Conservation (phyloP, 2,888 invertebrate genomes). For the Sialis fuliginosa region DNA sequence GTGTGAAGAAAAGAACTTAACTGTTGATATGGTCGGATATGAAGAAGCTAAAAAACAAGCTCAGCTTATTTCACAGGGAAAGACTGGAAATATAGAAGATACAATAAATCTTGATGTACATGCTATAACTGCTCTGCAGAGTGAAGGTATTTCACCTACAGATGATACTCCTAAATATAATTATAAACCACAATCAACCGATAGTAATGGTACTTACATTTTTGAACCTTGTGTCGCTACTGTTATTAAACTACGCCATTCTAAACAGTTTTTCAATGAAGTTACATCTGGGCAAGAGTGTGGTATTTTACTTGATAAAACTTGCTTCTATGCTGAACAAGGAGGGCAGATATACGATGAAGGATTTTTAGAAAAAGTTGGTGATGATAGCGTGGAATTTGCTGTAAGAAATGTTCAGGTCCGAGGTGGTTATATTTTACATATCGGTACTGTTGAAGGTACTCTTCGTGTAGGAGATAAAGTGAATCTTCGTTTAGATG, state of each 20-base stretch:
- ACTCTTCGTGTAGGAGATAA: constrained; percentile 69
- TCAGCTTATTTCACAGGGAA: constrained; percentile 75
- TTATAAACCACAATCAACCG: constrained; percentile 49
- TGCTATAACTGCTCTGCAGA: constrained; percentile 80
- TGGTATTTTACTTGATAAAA: constrained; percentile 78
- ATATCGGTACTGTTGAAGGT: constrained; percentile 77
- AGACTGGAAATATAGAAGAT: constrained; percentile 62
- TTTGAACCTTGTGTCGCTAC: constrained; percentile 57
- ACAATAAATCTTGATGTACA: constrained; percentile 86
- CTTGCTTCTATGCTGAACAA: constrained; percentile 96
- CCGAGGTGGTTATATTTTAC: constrained; percentile 88
- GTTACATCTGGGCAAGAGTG: constrained; percentile 75
- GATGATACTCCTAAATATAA: constrained; percentile 86
- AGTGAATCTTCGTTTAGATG: constrained; percentile 66
- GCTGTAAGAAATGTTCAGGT: constrained; percentile 86
- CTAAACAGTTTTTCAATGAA: constrained; percentile 71
- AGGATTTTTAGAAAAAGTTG: constrained; percentile 70
- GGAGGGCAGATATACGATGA: constrained; percentile 97
- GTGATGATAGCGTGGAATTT: constrained; percentile 79
- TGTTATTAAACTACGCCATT: constrained; percentile 62
- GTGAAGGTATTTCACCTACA: constrained; percentile 55
- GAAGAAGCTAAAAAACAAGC: constrained; percentile 85
- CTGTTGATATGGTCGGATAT: constrained; percentile 77
- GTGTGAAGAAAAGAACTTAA: constrained; percentile 87
- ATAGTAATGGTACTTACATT: constrained; percentile 52